These are phyloP conservation scores for Pantherophis alleghaniensis DNA, from an alignment of 2,797 vertebrate species.

Conservation along the genomic window DNA sequence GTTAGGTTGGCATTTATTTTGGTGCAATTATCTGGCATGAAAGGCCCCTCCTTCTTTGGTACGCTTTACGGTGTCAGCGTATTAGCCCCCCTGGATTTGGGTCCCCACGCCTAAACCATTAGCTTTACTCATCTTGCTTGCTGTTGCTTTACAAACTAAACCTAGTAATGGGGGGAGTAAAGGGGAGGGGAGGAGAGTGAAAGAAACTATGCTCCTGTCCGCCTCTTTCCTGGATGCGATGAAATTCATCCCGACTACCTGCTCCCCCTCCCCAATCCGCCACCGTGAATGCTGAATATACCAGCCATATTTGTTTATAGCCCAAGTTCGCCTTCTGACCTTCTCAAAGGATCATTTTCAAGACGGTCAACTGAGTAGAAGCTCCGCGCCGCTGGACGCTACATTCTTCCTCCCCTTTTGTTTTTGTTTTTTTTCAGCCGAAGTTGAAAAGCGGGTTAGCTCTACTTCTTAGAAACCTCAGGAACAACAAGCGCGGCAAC, in stretches of 20 bases:
- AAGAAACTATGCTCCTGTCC: not conserved
- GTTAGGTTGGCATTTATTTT: not conserved
- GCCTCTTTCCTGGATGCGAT: not conserved
- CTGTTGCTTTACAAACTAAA: slow-evolving; percentile 52
- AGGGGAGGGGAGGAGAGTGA: not conserved
- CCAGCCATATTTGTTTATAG: slow-evolving; percentile 40
- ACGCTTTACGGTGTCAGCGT: slow-evolving; percentile 19
- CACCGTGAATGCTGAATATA: slow-evolving; percentile 39
- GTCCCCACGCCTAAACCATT: not conserved
- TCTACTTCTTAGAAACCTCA: not conserved
- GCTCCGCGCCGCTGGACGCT: not conserved
- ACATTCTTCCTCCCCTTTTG: not conserved
- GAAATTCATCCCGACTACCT: not conserved
- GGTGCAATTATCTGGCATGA: slow-evolving; percentile 11
- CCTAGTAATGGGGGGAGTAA: not conserved
- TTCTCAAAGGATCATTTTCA: slow-evolving; percentile 41
- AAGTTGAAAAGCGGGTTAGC: slow-evolving; percentile 16
- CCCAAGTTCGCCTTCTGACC: slow-evolving; percentile 46
- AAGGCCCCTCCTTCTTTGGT: slow-evolving; percentile 33
- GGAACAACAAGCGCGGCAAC: slow-evolving; percentile 26
- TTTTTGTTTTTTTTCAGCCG: not conserved
- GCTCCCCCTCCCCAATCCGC: not conserved
- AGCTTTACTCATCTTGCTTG: slow-evolving; percentile 17
- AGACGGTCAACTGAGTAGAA: slow-evolving; percentile 15
- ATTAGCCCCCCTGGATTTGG: slow-evolving; percentile 34